Evolutionary conservation across 1,140 invertebrate genomes (phyloP).

Genomic region (Drosophila busckii): DNA sequence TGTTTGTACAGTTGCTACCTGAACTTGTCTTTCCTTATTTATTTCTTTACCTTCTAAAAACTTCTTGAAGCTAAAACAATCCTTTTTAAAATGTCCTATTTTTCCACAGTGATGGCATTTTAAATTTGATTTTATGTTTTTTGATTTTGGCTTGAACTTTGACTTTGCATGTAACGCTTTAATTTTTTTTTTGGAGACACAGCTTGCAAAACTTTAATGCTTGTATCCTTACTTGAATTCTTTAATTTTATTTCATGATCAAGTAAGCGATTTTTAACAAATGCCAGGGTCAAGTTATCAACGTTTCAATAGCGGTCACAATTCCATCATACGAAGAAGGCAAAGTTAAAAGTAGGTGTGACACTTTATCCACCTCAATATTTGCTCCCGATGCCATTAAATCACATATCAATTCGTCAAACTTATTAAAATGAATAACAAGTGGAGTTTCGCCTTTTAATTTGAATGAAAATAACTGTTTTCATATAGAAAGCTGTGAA

Average conservation of each 20-base stretch:
- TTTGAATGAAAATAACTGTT: constrained; percentile 70
- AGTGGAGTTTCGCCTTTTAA: constrained; percentile 57
- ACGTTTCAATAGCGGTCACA: constrained; percentile 78
- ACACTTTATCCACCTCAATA: constrained; percentile 65
- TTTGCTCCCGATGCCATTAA: constrained; percentile 68
- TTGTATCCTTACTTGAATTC: constrained; percentile 45
- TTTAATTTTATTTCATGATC: no score
- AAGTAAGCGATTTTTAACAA: no score
- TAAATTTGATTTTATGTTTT: no score
- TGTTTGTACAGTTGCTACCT: neutral
- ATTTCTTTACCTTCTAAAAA: no score
- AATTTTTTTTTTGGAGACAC: neutral
- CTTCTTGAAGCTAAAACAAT: constrained; percentile 46
- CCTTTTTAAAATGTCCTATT: no score
- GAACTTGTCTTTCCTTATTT: constrained; percentile 11
- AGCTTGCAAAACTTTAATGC: constrained; percentile 42
- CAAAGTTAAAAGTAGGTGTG: constrained; percentile 71
- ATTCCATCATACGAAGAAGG: constrained; percentile 65
- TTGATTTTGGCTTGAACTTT: neutral
- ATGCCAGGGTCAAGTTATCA: no score
- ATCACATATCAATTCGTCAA: constrained; percentile 69
- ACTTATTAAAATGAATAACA: constrained; percentile 62
- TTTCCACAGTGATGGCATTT: no score
- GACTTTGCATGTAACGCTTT: neutral
- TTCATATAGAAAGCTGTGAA: constrained; percentile 66